phyloP scores from a whole-genome alignment of 2,113 vertebrate species.

The Caretta caretta region DNA sequence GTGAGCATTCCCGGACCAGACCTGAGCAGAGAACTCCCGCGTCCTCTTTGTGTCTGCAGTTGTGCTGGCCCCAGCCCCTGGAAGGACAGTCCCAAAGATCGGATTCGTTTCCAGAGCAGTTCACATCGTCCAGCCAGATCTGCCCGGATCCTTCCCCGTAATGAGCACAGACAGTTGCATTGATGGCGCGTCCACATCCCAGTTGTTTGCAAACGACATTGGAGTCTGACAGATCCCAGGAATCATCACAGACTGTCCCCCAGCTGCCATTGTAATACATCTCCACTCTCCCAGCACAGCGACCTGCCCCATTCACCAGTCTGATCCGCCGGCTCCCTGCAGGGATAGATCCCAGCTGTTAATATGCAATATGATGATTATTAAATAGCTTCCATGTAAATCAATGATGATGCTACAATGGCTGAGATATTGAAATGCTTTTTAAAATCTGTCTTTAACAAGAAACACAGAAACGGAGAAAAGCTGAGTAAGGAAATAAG shows the following conservation, averaged over 20 bases:
- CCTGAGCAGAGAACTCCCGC: slow-evolving; percentile 70
- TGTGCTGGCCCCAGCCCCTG: too few species aligned
- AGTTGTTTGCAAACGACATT: too few species aligned
- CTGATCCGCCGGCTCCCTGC: slow-evolving; percentile 70
- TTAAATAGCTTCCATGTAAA: neutral
- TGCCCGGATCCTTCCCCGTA: too few species aligned
- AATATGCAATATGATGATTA: neutral
- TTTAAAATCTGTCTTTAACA: neutral
- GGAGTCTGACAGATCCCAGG: too few species aligned
- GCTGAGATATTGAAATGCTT: neutral
- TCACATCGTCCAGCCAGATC: too few species aligned
- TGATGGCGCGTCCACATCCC: too few species aligned
- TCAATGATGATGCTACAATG: neutral
- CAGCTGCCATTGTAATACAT: slow-evolving; percentile 74
- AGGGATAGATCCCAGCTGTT: neutral
- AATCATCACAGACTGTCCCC: slow-evolving; percentile 74
- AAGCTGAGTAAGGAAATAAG: neutral
- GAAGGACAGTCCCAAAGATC: too few species aligned
- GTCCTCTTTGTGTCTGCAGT: slow-evolving; percentile 19
- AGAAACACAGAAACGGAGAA: neutral
- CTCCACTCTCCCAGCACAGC: slow-evolving; percentile 80
- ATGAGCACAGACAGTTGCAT: too few species aligned
- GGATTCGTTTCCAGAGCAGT: too few species aligned
- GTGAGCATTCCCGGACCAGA: neutral
- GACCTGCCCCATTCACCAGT: slow-evolving; percentile 66